Evolutionary conservation across 2,113 vertebrate species (phyloP).

Genomic region (Dinomys branickii): DNA sequence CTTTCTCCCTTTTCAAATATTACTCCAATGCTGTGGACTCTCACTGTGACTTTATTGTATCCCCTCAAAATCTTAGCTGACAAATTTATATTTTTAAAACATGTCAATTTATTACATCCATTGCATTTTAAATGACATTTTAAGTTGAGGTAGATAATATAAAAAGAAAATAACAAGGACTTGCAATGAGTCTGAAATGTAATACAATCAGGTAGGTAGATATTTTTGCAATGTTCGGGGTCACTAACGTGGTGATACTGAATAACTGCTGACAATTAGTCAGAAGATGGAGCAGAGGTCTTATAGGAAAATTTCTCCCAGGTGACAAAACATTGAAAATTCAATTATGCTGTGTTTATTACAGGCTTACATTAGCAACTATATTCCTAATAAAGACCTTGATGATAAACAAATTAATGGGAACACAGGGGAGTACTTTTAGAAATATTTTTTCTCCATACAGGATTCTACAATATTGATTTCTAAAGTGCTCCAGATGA

Average conservation of each 20-base stretch:
- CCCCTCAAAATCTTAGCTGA: background rate
- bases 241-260: slow-evolving; percentile 84
- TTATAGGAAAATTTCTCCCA: slow-evolving; percentile 88
- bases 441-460: slow-evolving; percentile 82
- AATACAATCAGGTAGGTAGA: slow-evolving; percentile 77
- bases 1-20: fast-evolving
- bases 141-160: slow-evolving; percentile 65
- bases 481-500: slow-evolving; percentile 82
- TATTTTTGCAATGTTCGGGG: slow-evolving; percentile 75
- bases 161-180: slow-evolving; percentile 55
- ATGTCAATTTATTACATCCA: background rate
- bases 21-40: fast-evolving
- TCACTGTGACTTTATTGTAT: background rate
- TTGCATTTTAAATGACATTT: slow-evolving; percentile 53
- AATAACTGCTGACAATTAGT: slow-evolving; percentile 88
- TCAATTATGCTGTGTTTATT: slow-evolving; percentile 92
- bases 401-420: slow-evolving; percentile 89
- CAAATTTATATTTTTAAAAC: slow-evolving; percentile 39
- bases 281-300: slow-evolving; percentile 90
- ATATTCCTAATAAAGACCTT: slow-evolving; percentile 88
- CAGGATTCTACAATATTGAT: slow-evolving; percentile 84
- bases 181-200: slow-evolving; percentile 44
- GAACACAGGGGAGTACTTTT: slow-evolving; percentile 85
- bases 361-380: slow-evolving; percentile 86
- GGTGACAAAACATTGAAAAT: slow-evolving; percentile 90